Evolutionary conservation across 2,888 invertebrate genomes (phyloP), one percentile per base, ranked within the genome.

Genomic region (Bembecia ichneumoniformis): DNA sequence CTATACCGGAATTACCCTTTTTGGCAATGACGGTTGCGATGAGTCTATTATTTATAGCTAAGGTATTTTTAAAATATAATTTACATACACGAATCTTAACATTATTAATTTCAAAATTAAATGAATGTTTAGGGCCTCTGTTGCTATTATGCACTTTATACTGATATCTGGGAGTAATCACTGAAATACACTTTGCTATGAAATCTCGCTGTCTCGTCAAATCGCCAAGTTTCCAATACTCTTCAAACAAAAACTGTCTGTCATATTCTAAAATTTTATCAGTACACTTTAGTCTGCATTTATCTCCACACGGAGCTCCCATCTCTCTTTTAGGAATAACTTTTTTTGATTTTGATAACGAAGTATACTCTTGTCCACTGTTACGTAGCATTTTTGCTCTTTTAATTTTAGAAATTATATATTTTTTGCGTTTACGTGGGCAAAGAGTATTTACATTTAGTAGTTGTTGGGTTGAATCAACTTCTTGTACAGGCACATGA

Each of bases 121-220:
- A 43, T 43, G 43, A 7, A 10, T 43, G 7, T 10, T 43, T 43
- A 10, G n/a, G 43, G n/a, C 10, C 17, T 48, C 48, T 48, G n/a
- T 14, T 17, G 43, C 11, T 48, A n/a, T 48, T 48, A 43, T 48
- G 48, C 43, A 14, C 43, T 47, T n/a, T n/a, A n/a, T n/a, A n/a
- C n/a, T n/a, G n/a, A n/a, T n/a, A n/a, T n/a, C n/a, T n/a, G n/a
- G n/a, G n/a, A n/a, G n/a, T n/a, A n/a, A n/a, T n/a, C n/a, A n/a
- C n/a, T n/a, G n/a, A n/a, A n/a, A n/a, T n/a, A n/a, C n/a, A n/a
- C n/a, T n/a, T n/a, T n/a, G n/a, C n/a, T n/a, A n/a, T n/a, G n/a
- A n/a, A n/a, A n/a, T n/a, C 36, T 15, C 47, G 14, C 47, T 47
- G 47, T 14, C 47, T 47, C n/a, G 35, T 7, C 4, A 43, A 13